These are phyloP conservation scores for Exocentrus adspersus DNA, from an alignment of 2,888 invertebrate genomes.

Conservation along the genomic window DNA sequence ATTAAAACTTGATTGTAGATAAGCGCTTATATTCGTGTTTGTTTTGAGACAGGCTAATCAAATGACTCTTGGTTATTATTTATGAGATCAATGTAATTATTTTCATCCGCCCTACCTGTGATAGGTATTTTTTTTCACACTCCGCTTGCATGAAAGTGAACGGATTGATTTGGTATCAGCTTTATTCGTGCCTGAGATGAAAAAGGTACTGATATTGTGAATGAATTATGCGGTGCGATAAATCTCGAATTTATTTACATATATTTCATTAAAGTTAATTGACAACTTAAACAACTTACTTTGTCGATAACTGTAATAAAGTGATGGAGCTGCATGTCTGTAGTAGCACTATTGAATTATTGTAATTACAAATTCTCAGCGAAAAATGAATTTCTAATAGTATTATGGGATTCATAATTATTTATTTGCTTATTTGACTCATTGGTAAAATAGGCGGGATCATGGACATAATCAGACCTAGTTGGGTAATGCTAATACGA, in stretches of 20 bases:
- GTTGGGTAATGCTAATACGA: too few relatives aligned
- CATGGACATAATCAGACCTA: too few relatives aligned
- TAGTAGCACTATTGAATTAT: too few relatives aligned
- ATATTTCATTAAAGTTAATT: slow-evolving; percentile 5
- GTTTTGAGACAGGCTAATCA: not conserved
- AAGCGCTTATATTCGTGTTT: not conserved
- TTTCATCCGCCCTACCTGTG: not conserved
- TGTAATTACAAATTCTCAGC: too few relatives aligned
- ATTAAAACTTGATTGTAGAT: not conserved
- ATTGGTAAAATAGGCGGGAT: too few relatives aligned
- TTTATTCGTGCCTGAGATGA: not conserved
- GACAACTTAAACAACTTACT: not conserved
- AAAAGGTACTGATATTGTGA: not conserved
- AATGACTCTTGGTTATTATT: not conserved
- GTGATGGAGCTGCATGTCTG: too few relatives aligned
- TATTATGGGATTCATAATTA: too few relatives aligned
- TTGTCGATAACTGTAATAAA: not conserved
- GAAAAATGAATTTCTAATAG: too few relatives aligned
- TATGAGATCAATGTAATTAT: not conserved
- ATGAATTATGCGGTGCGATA: slow-evolving; percentile 7
- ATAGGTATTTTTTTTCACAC: not conserved
- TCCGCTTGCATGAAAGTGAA: not conserved
- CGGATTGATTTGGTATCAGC: not conserved
- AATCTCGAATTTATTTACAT: not conserved
- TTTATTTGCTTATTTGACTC: too few relatives aligned